Percentiles rank a stretch among this genome's conserved stretches.
phyloP scores from a whole-genome alignment of 2,797 vertebrate species.

The Gadopsis bispinosus region DNA sequence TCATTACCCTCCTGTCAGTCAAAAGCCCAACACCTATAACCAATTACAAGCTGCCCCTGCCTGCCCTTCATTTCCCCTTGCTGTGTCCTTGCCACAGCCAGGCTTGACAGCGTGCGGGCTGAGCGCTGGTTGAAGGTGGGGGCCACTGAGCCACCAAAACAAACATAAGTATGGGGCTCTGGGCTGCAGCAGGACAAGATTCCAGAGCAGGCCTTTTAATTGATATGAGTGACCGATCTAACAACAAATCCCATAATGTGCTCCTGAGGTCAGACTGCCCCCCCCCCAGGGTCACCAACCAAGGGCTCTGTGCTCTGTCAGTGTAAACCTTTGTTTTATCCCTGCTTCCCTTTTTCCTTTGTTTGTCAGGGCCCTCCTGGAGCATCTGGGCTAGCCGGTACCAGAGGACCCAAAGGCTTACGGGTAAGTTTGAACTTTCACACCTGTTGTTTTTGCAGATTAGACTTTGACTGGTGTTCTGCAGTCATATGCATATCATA shows the following conservation, averaged over 20 bases:
- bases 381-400: slow-evolving; percentile 87
- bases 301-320: slow-evolving; percentile 72
- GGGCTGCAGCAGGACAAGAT: slow-evolving; percentile 68
- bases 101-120: slow-evolving; percentile 49
- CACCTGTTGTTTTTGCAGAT: slow-evolving; percentile 29
- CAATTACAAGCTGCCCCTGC: slow-evolving; percentile 76
- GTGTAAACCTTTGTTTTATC: slow-evolving; percentile 75
- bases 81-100: slow-evolving; percentile 43
- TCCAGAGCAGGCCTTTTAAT: slow-evolving; percentile 77
- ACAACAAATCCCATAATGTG: slow-evolving; percentile 80
- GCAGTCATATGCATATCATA: background rate
- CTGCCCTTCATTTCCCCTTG: slow-evolving; percentile 31
- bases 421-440: slow-evolving; percentile 84
- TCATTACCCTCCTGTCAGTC: slow-evolving; percentile 74
- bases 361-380: slow-evolving; percentile 89
- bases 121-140: slow-evolving; percentile 50
- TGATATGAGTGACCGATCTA: slow-evolving; percentile 80
- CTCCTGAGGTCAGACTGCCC: slow-evolving; percentile 70
- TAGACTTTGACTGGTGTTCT: slow-evolving; percentile 11
- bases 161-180: slow-evolving; percentile 79
- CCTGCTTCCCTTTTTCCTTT: slow-evolving; percentile 49
- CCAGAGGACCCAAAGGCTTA: slow-evolving; percentile 92
- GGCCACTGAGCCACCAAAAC: slow-evolving; percentile 77
- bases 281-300: slow-evolving; percentile 60
- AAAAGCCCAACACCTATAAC: slow-evolving; percentile 80